Base-by-base conservation (phyloP, 1,140 invertebrate genomes). In the Plectus sambesii region DNA sequence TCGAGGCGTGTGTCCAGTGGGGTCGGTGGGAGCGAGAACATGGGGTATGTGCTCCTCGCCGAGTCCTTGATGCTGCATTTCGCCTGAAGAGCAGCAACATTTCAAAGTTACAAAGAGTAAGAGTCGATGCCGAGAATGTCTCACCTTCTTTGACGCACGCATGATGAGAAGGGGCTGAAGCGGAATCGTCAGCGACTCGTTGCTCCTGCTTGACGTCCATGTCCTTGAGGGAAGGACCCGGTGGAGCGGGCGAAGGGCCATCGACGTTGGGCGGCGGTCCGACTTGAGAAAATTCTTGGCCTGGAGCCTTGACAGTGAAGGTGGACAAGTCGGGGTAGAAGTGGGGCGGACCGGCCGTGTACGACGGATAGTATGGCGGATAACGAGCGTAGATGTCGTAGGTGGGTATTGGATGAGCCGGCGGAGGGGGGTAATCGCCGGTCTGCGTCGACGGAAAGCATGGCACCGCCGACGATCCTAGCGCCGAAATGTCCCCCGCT, bases 11-110 rank as follows among this genome's bases (percentile, higher is more conserved):
- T 29, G 65, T 61, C 9, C 56, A 51, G 8, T 65, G 27, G 33
- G 35, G 15, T 61, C 68, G 9, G 66, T 69, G 0, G 73, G 72
- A 1, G 69, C 72, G 4, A 73, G 58, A 12, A 74, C 72, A 58
- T 74, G 73, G 0, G 64, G 63, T 29, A 69, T 59, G 40, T 72
- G 64, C 3, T 70, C 66, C n/a, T 60, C 62, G 20, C 20, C 17
- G 19, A 15, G 27, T 9, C 22, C 54, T 15, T 15, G 30, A 45
- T 35, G 40, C 30, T 68, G 64, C 2, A 48, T 45, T 1, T 60
- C 61, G 35, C 33, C 15, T 3, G 43, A 42, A 12, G 43, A 45
- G n/a, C n/a, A n/a, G n/a, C n/a, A n/a, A n/a, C n/a, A n/a, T n/a
- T n/a, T n/a, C n/a, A n/a, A n/a, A n/a, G n/a, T n/a, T n/a, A n/a